These are phyloP conservation scores for Arrhopalites spinosus DNA, from an alignment of 2,888 invertebrate genomes.

Conservation along the genomic window DNA sequence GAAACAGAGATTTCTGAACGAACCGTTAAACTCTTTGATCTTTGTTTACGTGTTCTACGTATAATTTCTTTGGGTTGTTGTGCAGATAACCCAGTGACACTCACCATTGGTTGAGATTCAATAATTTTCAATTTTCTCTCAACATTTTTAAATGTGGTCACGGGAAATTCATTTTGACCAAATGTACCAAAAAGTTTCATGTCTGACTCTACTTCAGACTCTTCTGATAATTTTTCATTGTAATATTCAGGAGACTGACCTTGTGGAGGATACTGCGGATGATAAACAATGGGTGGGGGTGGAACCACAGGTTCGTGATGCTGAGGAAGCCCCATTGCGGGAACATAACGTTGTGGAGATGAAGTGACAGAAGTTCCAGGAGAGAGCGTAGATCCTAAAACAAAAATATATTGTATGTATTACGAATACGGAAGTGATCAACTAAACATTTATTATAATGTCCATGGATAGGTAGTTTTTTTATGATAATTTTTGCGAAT, in stretches of 20 bases:
- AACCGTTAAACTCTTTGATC: constrained; percentile 36
- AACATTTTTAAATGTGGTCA: constrained; percentile 30
- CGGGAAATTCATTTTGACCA: constrained; percentile 38
- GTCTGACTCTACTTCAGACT: constrained; percentile 20
- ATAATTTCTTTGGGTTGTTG: constrained; percentile 33
- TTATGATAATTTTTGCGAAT: too few relatives aligned
- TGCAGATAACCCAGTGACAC: not conserved
- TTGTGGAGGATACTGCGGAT: constrained; percentile 40
- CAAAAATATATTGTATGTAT: too few relatives aligned
- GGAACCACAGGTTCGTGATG: constrained; percentile 24
- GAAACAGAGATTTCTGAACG: constrained; percentile 27
- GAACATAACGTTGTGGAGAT: constrained; percentile 36
- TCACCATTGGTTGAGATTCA: constrained; percentile 8
- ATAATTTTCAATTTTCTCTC: constrained; percentile 37
- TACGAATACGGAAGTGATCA: too few relatives aligned
- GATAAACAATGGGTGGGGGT: constrained; percentile 17
- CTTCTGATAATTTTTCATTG: constrained; percentile 26
- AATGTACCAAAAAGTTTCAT: constrained; percentile 27
- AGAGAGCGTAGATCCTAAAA: too few relatives aligned
- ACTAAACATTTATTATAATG: too few relatives aligned
- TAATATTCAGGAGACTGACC: constrained; percentile 27
- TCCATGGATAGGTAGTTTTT: too few relatives aligned
- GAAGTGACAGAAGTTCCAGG: constrained; percentile 41
- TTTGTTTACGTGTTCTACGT: constrained; percentile 34
- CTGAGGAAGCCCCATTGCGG: constrained; percentile 21